Conservation (phyloP, 2,797 vertebrate genomes). For the Merluccius polli region DNA sequence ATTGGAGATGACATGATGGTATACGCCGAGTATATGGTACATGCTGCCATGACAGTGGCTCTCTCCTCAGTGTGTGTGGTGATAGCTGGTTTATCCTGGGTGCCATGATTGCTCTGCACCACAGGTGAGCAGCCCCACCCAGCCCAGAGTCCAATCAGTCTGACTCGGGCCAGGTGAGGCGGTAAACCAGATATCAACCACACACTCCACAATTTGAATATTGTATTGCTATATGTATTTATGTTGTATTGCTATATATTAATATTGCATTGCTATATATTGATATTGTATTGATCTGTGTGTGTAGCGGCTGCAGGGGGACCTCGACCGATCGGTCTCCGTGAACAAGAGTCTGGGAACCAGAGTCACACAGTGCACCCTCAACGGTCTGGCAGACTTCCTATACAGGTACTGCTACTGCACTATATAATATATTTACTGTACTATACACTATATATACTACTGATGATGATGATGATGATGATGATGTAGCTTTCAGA, state of each 20-base stretch:
- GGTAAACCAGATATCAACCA: too few relatives aligned
- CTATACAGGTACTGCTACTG: slow-evolving; percentile 76
- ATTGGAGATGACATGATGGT: too few relatives aligned
- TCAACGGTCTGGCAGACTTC: slow-evolving; percentile 84
- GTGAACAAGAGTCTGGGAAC: slow-evolving; percentile 78
- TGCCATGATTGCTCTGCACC: too few relatives aligned
- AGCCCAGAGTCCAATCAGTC: too few relatives aligned
- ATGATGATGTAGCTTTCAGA: slow-evolving; percentile 77
- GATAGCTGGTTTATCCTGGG: too few relatives aligned
- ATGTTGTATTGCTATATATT: not conserved
- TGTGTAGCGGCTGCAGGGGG: slow-evolving; percentile 79
- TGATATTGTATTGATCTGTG: not conserved
- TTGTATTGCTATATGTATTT: not conserved
- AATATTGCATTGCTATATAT: too few relatives aligned
- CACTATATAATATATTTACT: not conserved
- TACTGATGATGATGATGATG: not conserved
- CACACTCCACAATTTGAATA: too few relatives aligned
- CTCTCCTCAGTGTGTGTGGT: too few relatives aligned
- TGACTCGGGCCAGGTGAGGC: too few relatives aligned
- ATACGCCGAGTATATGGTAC: too few relatives aligned
- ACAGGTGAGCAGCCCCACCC: too few relatives aligned
- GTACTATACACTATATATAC: not conserved
- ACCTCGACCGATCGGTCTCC: slow-evolving; percentile 79
- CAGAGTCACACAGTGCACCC: slow-evolving; percentile 81
- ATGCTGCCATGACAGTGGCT: too few relatives aligned